Conservation (phyloP, 2,888 invertebrate genomes). For the Mystacides longicornis region DNA sequence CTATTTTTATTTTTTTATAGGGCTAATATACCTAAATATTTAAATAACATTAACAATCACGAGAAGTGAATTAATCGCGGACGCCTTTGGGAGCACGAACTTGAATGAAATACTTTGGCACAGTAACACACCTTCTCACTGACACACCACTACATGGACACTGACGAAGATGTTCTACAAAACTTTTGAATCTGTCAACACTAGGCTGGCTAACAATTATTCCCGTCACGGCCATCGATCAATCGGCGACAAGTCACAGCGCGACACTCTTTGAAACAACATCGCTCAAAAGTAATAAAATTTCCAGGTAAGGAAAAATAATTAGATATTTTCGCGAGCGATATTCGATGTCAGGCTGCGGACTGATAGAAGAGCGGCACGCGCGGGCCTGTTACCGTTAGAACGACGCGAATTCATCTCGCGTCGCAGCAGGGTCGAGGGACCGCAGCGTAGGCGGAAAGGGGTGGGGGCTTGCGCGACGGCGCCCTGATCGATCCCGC, state of each 20-base stretch:
- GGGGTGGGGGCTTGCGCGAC: constrained; percentile 20
- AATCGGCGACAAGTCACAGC: not conserved
- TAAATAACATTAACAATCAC: no score
- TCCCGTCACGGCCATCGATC: not conserved
- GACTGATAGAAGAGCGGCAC: constrained; percentile 18
- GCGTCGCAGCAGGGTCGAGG: constrained; percentile 35
- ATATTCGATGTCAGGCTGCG: not conserved
- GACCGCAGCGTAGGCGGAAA: constrained; percentile 13
- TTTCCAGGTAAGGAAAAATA: not conserved
- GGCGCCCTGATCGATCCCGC: constrained; percentile 25
- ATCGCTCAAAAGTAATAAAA: not conserved
- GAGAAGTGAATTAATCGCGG: not conserved
- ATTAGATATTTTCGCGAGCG: not conserved
- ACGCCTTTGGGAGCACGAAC: no score
- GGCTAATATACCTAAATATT: no score
- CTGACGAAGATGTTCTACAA: not conserved
- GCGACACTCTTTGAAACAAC: not conserved
- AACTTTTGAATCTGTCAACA: not conserved
- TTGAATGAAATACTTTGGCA: not conserved
- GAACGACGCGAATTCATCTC: constrained; percentile 36
- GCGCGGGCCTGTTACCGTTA: constrained; percentile 34
- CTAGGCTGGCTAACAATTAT: constrained; percentile 4
- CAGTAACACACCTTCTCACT: not conserved
- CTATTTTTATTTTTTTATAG: not conserved
- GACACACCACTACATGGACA: not conserved